phyloP scores from a whole-genome alignment of 92 coral and sea anemone genomes.

The Phenganax marumi region DNA sequence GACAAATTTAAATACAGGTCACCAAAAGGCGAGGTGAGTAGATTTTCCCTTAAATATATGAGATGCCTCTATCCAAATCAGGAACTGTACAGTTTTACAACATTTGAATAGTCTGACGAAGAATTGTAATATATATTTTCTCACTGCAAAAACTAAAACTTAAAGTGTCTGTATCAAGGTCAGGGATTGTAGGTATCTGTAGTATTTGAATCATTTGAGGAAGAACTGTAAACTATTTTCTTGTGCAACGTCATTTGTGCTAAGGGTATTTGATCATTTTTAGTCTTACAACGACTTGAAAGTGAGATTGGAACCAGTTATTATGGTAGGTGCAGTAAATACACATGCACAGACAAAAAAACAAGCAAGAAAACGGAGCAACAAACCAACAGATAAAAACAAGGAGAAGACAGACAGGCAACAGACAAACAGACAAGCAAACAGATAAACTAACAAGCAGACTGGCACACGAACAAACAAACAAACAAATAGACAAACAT shows the following conservation, averaged over 20 bases:
- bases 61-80: background rate
- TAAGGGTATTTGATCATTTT: background rate
- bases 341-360: background rate
- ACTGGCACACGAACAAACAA: too few species aligned
- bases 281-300: constrained; percentile 96
- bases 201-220: too few species aligned
- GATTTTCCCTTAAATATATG: background rate
- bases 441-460: too few species aligned
- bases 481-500: too few species aligned
- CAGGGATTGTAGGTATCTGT: too few species aligned
- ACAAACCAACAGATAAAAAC: too few species aligned
- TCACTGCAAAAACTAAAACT: too few species aligned
- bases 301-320: constrained; percentile 90
- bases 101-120: too few species aligned
- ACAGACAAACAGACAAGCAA: too few species aligned
- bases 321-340: constrained; percentile 69
- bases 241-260: background rate
- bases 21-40: constrained; percentile 87
- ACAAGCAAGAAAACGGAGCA: background rate
- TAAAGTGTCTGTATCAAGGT: too few species aligned
- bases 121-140: too few species aligned
- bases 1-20: constrained; percentile 84
- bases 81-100: background rate
- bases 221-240: background rate
- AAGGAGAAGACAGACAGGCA: too few species aligned